phyloP scores from a whole-genome alignment of 2,113 vertebrate species.

The Tachuris rubrigastra region DNA sequence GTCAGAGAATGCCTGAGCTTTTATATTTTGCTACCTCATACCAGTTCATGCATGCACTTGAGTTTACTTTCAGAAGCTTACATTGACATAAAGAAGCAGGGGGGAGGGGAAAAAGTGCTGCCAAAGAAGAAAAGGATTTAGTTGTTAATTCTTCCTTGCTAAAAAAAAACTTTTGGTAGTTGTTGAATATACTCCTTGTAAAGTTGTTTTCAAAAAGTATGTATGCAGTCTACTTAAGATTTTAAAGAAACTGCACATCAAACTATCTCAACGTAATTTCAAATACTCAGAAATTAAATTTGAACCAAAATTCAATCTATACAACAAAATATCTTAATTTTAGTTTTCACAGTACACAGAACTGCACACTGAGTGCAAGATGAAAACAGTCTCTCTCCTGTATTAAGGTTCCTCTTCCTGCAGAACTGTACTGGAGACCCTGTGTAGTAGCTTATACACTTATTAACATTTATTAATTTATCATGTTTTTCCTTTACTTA shows the following conservation, averaged over 20 bases:
- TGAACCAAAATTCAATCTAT: background rate
- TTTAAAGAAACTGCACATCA: background rate
- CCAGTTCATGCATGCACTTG: background rate
- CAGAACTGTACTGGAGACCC: background rate
- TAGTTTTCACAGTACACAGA: background rate
- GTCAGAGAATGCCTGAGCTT: background rate
- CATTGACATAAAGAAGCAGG: background rate
- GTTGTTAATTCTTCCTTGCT: background rate
- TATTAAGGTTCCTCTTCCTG: background rate
- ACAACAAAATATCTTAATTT: background rate
- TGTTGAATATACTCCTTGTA: background rate
- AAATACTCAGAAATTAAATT: background rate
- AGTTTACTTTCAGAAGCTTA: slow-evolving; percentile 14
- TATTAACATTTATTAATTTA: background rate
- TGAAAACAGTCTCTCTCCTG: background rate
- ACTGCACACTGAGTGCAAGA: background rate
- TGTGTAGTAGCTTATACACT: background rate
- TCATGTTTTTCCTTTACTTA: background rate
- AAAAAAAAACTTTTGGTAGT: background rate
- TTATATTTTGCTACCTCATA: background rate
- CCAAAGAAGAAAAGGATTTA: background rate
- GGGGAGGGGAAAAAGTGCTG: background rate
- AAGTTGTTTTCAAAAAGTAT: background rate
- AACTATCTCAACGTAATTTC: background rate
- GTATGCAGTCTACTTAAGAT: background rate